phyloP scores from a whole-genome alignment of 2,888 invertebrate species.

The Pseudoips prasinana region DNA sequence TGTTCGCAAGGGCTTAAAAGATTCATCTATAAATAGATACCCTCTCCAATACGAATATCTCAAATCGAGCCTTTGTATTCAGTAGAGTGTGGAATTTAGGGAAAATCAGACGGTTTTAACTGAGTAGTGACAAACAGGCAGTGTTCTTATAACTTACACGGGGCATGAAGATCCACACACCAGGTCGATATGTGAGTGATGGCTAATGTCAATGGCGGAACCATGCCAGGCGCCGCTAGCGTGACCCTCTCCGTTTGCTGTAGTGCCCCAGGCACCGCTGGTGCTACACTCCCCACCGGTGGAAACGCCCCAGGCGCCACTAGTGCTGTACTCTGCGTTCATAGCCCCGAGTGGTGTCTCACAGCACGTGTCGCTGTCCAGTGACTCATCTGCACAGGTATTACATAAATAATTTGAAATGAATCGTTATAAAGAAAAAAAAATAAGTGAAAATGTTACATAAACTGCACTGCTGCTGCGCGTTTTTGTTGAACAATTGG shows the following conservation, averaged over 20 bases:
- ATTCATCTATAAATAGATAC: too few species aligned
- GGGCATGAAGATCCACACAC: constrained; percentile 56
- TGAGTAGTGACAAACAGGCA: too few species aligned
- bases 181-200: constrained; percentile 42
- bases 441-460: too few species aligned
- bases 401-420: too few species aligned
- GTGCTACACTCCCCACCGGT: constrained; percentile 45
- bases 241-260: constrained; percentile 49
- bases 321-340: constrained; percentile 19
- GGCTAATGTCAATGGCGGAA: constrained; percentile 57
- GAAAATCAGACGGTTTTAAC: too few species aligned
- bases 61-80: too few species aligned
- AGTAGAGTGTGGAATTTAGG: too few species aligned
- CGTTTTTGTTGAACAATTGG: too few species aligned
- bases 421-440: too few species aligned
- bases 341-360: constrained; percentile 37
- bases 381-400: constrained; percentile 50
- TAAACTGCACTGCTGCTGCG: too few species aligned
- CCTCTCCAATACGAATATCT: too few species aligned
- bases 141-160: constrained; percentile 49
- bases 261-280: constrained; percentile 47
- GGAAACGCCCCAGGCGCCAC: constrained; percentile 53
- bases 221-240: constrained; percentile 44
- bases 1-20: too few species aligned
- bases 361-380: constrained; percentile 53